A percentile compares a stretch with the other conserved stretches of the same genome.
Conservation (phyloP, 2,113 vertebrate genomes). For the Gallinago undulata region DNA sequence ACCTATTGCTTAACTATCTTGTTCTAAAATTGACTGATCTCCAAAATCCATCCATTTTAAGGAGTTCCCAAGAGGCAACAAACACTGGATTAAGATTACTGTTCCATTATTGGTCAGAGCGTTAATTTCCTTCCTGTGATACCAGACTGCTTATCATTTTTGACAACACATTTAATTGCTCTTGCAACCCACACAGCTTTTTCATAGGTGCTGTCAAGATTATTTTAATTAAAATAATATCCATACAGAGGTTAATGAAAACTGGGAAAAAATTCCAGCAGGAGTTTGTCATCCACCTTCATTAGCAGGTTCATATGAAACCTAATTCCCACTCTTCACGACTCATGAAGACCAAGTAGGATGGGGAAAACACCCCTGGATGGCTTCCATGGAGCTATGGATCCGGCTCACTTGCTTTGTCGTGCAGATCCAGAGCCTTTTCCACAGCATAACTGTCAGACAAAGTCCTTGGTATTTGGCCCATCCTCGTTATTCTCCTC, state of each 20-base stretch:
- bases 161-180: conserved; percentile 54
- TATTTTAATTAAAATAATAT: conserved; percentile 49
- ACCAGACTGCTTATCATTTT: conserved; percentile 42
- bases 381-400: rapidly evolving
- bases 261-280: background rate
- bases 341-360: background rate
- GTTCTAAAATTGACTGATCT: conserved; percentile 14
- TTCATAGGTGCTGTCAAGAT: conserved; percentile 34
- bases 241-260: conserved; percentile 50
- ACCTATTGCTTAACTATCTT: conserved; percentile 1
- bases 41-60: conserved; percentile 37
- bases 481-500: background rate
- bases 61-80: background rate
- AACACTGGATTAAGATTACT: conserved; percentile 46
- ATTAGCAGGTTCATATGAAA: background rate
- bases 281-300: background rate
- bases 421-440: background rate
- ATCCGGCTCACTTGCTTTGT: background rate
- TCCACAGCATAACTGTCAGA: background rate
- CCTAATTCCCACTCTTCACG: background rate
- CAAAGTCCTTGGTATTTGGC: background rate
- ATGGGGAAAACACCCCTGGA: background rate
- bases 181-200: conserved; percentile 6
- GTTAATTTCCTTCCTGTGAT: conserved; percentile 43
- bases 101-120: conserved; percentile 12